These are phyloP conservation scores for Bombus haemorrhoidalis DNA, from an alignment of 1,140 invertebrate species.

Conservation along the genomic window DNA sequence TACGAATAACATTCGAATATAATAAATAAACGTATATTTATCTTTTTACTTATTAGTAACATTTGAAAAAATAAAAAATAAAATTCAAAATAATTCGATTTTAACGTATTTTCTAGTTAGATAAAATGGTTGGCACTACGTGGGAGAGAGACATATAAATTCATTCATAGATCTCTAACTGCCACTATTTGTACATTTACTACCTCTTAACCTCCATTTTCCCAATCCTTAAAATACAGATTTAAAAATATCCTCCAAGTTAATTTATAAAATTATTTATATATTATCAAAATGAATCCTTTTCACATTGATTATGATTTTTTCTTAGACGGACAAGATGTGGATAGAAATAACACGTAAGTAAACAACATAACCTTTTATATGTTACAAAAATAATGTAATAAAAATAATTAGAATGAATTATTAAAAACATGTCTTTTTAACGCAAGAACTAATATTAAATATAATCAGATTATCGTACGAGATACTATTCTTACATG, in stretches of 20 bases:
- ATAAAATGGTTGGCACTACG: not conserved
- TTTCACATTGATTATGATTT: no score
- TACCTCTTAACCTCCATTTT: not conserved
- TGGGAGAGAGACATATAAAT: not conserved
- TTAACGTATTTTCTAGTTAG: not conserved
- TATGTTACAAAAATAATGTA: not conserved
- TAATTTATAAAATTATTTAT: not conserved
- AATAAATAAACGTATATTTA: not conserved
- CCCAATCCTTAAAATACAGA: not conserved
- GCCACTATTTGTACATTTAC: not conserved
- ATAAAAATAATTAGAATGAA: not conserved
- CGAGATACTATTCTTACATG: not conserved
- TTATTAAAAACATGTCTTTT: no score
- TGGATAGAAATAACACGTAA: conserved; percentile 10
- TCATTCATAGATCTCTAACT: not conserved
- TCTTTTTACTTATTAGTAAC: not conserved
- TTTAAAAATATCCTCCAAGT: not conserved
- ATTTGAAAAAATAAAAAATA: conserved; percentile 1
- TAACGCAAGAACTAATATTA: not conserved
- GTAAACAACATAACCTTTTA: not conserved
- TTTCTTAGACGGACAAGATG: conserved; percentile 30
- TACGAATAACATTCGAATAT: conserved; percentile 1
- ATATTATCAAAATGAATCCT: conserved; percentile 52
- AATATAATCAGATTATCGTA: not conserved
- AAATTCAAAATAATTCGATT: not conserved